Conservation (phyloP, 2,888 invertebrate species). For the Dolichomitus sp. region DNA sequence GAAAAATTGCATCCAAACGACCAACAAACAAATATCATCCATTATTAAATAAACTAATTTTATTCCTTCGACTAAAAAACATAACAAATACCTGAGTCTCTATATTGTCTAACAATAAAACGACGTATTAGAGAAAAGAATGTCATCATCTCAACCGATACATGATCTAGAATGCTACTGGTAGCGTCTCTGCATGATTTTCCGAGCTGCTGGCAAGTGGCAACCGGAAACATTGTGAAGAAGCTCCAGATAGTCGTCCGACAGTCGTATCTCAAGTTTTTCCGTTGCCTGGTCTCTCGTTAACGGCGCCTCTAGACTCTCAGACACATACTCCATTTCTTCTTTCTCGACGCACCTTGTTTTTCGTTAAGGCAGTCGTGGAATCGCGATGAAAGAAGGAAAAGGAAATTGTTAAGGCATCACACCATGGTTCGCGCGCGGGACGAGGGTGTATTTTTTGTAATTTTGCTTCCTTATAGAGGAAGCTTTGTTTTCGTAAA, state of each 20-base stretch:
- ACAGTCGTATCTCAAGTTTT: slow-evolving; percentile 80
- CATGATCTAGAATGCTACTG: slow-evolving; percentile 77
- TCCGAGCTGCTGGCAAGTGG: slow-evolving; percentile 87
- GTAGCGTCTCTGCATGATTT: slow-evolving; percentile 87
- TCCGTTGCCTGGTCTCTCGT: slow-evolving; percentile 82
- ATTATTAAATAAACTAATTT: background rate
- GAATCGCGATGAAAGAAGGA: slow-evolving; percentile 21
- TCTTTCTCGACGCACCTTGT: slow-evolving; percentile 87
- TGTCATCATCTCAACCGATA: background rate
- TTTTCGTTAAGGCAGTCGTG: slow-evolving; percentile 14
- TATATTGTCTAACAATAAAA: slow-evolving; percentile 22
- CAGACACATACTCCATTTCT: slow-evolving; percentile 86
- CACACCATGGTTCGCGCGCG: too few species aligned
- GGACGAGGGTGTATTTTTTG: too few species aligned
- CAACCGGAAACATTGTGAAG: slow-evolving; percentile 87
- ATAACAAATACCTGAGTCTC: slow-evolving; percentile 7
- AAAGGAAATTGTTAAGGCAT: background rate
- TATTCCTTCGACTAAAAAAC: slow-evolving; percentile 8
- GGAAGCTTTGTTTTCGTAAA: too few species aligned
- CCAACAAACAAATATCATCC: background rate
- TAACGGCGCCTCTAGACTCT: slow-evolving; percentile 84
- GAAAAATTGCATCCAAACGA: too few species aligned
- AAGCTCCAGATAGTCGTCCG: slow-evolving; percentile 83
- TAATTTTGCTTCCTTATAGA: too few species aligned
- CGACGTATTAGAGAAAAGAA: background rate